phyloP scores from a whole-genome alignment of 1,140 invertebrate species.

The Ylistrum balloti region DNA sequence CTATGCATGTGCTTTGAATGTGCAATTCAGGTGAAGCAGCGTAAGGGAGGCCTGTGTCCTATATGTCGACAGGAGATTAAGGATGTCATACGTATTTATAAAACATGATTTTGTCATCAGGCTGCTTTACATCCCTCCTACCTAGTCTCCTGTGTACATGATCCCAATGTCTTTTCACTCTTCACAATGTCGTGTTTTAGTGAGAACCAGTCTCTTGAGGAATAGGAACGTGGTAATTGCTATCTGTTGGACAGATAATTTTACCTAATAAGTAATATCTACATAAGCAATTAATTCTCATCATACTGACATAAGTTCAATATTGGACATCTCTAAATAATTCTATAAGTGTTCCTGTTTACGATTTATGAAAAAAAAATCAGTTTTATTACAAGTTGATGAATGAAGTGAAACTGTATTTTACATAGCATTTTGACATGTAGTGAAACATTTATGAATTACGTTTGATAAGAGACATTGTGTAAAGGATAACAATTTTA shows the following conservation, averaged over 20 bases:
- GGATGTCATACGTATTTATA: conserved; percentile 95
- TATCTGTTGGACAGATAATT: background rate
- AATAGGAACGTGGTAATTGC: background rate
- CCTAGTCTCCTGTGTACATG: background rate
- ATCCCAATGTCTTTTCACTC: background rate
- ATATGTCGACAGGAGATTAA: conserved; percentile 95
- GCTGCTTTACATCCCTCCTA: background rate
- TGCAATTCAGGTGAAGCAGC: conserved; percentile 94
- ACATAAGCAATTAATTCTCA: too few relatives aligned
- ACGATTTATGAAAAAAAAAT: too few relatives aligned
- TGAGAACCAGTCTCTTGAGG: background rate
- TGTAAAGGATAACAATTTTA: too few relatives aligned
- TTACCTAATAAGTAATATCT: background rate
- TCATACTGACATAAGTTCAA: too few relatives aligned
- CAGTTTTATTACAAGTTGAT: too few relatives aligned
- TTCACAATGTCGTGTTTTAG: background rate
- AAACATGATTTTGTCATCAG: conserved; percentile 61
- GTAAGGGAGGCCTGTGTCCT: conserved; percentile 93
- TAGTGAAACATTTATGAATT: too few relatives aligned
- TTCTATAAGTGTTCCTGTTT: too few relatives aligned
- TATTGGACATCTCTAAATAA: too few relatives aligned
- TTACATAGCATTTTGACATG: too few relatives aligned
- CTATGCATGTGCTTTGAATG: conserved; percentile 99
- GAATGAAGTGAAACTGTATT: too few relatives aligned
- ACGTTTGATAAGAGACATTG: too few relatives aligned